These are phyloP conservation scores for Thalassarche chlororhynchos DNA, from an alignment of 2,113 vertebrate species.

Conservation along the genomic window DNA sequence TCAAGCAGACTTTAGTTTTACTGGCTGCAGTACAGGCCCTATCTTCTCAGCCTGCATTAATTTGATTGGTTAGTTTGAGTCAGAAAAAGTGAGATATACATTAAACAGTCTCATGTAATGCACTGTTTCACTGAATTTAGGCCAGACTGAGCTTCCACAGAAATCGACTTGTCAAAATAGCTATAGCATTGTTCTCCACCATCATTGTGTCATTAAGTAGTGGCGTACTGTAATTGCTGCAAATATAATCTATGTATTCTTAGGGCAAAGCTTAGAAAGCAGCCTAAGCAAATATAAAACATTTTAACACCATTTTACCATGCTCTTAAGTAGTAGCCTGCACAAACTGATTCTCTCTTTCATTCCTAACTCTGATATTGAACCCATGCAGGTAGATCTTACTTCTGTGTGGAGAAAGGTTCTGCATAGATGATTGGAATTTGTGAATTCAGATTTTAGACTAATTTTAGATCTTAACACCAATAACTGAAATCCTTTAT, in stretches of 20 bases:
- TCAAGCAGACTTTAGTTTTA: not conserved
- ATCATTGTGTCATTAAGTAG: not conserved
- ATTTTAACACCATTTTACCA: not conserved
- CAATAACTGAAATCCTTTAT: not conserved
- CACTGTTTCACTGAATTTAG: not conserved
- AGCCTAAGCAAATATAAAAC: not conserved
- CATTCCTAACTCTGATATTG: not conserved
- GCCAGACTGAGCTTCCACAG: not conserved
- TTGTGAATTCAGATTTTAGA: not conserved
- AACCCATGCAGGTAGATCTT: not conserved
- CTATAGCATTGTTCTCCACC: not conserved
- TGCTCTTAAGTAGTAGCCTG: not conserved
- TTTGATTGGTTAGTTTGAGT: not conserved
- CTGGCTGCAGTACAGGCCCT: not conserved
- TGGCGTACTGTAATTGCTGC: not conserved
- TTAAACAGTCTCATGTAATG: not conserved
- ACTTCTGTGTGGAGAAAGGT: not conserved
- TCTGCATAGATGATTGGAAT: not conserved
- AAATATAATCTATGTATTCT: not conserved
- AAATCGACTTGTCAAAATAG: not conserved
- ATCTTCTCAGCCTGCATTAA: not conserved
- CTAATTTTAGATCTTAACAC: not conserved
- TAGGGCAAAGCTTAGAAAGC: not conserved
- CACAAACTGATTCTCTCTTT: not conserved
- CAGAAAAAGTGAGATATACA: not conserved